These are phyloP conservation scores for Halocaridina rubra DNA, from an alignment of 2,888 invertebrate species.

Conservation along the genomic window DNA sequence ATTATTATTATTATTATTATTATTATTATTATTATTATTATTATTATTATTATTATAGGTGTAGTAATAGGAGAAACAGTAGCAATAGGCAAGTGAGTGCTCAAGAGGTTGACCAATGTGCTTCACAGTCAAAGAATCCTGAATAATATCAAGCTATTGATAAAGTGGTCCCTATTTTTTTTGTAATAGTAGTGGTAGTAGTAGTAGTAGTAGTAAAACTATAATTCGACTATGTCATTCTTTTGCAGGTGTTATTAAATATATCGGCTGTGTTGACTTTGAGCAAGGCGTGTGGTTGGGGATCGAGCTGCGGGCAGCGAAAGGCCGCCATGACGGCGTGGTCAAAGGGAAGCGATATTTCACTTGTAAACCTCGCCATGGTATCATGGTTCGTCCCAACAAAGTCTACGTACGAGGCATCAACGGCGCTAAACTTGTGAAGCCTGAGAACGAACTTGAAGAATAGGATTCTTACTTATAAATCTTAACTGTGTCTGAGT, in stretches of 20 bases:
- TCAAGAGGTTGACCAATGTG: no score
- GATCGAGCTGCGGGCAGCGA: slow-evolving; percentile 69
- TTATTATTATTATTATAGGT: no score
- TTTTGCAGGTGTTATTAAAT: slow-evolving; percentile 67
- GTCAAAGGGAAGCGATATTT: slow-evolving; percentile 71
- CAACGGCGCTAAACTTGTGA: slow-evolving; percentile 68
- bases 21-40: no score
- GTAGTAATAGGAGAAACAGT: no score
- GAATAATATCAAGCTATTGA: no score
- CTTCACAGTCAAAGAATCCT: no score
- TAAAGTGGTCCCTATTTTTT: no score
- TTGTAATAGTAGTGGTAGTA: no score
- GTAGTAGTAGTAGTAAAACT: no score
- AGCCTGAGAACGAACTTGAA: slow-evolving; percentile 36
- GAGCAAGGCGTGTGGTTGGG: slow-evolving; percentile 72
- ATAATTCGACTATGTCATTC: no score
- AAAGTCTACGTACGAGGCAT: slow-evolving; percentile 71
- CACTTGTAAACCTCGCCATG: slow-evolving; percentile 69
- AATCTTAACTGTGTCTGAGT: not conserved
- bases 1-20: no score
- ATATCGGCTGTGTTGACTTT: slow-evolving; percentile 70
- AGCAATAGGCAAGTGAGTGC: no score
- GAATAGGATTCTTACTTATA: not conserved
- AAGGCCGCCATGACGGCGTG: slow-evolving; percentile 71
- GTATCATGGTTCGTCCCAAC: slow-evolving; percentile 70